A percentile compares a stretch with the other conserved stretches of the same genome.
Conservation (phyloP, 1,140 invertebrate genomes). For the Zaprionus camerounensis region DNA sequence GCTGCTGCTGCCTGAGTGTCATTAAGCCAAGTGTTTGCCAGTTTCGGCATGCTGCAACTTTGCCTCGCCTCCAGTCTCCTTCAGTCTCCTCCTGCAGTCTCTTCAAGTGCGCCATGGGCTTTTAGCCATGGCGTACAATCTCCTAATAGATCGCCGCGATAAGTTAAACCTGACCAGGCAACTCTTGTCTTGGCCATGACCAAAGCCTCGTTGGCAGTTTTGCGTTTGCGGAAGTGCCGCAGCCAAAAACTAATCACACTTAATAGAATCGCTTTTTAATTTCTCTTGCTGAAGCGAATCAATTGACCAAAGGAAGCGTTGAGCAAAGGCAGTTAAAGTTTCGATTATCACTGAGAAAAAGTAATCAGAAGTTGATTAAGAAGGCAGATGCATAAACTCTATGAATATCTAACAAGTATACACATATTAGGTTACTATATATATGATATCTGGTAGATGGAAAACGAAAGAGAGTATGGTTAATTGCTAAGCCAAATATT, state of each 20-base stretch:
- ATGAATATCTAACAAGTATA: too few relatives aligned
- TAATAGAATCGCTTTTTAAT: constrained; percentile 9
- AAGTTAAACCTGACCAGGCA: constrained; percentile 23
- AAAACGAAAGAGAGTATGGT: too few relatives aligned
- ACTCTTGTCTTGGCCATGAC: neutral
- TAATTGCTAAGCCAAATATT: too few relatives aligned
- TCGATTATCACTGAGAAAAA: neutral
- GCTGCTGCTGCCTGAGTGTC: constrained; percentile 58
- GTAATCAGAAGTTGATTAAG: neutral
- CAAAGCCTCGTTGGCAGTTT: neutral
- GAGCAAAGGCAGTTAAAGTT: neutral
- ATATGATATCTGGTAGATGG: too few relatives aligned
- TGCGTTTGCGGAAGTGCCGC: constrained; percentile 1
- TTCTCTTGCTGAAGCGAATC: neutral
- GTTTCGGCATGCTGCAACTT: neutral
- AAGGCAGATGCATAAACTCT: too few relatives aligned
- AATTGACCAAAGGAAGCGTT: neutral
- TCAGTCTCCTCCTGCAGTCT: too few relatives aligned
- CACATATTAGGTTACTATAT: too few relatives aligned
- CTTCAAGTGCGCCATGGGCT: constrained; percentile 65
- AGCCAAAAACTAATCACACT: constrained; percentile 1
- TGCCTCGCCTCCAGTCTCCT: too few relatives aligned
- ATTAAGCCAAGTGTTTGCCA: constrained; percentile 75
- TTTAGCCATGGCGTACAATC: constrained; percentile 69
- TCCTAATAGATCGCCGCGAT: constrained; percentile 67